Base-by-base conservation (phyloP, 2,888 invertebrate genomes). In the Drosophila basisetae region DNA sequence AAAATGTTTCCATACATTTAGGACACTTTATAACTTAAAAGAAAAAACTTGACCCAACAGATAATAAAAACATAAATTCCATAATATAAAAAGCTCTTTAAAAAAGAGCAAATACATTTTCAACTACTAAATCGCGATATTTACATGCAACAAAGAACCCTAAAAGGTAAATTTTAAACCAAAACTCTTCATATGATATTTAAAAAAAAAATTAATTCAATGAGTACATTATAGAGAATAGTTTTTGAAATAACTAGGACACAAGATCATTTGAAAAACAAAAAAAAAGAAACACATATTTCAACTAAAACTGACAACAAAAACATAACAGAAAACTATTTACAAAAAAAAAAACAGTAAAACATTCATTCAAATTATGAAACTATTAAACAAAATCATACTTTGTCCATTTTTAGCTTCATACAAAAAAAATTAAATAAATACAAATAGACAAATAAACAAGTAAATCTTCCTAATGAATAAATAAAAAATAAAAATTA, bases 381-480 rank as follows among this genome's bases (percentile, higher is more conserved):
- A 69, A 60, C n/a, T 55, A 67, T 55, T 16, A 25, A 61, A 65
- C 52, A 30, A 41, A 37, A 65, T 78, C 78, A 84, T 74, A 87
- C 80, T 84, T 87, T 87, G 85, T 87, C 84, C 83, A 88, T 86
- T 83, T 84, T 78, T 83, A 83, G 85, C 89, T 86, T 83, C 78
- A 87, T 82, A 74, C 76, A 76, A 78, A 68, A 63, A 72, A 55
- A 64, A 66, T 18, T 30, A 70, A 74, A 62, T 71, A 69, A 64
- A 71, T 70, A 56, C 39, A 68, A 72, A 74, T 70, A 82, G 70
- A 72, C 55, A 79, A 76, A 59, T 53, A 68, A 77, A 68, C 43
- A 62, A 65, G 64, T 71, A 78, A 84, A 77, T 84, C 85, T 86
- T 86, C 85, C 85, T 86, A 84, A 80, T 68, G 61, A 63, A 60